phyloP scores from a whole-genome alignment of 1,140 invertebrate species.

The Alviniconcha marisindica region DNA sequence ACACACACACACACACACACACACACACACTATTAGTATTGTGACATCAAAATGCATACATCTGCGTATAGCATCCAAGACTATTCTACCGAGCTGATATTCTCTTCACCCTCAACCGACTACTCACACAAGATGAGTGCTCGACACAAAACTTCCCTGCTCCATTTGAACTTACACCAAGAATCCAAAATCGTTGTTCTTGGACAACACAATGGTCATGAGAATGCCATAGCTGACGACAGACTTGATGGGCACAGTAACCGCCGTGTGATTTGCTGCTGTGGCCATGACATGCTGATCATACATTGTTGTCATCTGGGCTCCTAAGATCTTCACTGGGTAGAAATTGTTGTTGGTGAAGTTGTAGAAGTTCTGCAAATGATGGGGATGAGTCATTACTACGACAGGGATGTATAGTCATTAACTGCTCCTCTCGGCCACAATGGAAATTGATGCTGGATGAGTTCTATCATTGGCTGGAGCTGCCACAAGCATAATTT shows the following conservation, averaged over 20 bases:
- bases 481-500: too few relatives aligned
- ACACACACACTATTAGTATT: not conserved
- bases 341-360: conserved; percentile 63
- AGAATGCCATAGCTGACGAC: conserved; percentile 31
- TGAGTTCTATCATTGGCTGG: too few relatives aligned
- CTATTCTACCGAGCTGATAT: too few relatives aligned
- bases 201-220: conserved; percentile 47
- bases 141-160: not conserved
- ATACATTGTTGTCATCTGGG: conserved; percentile 54
- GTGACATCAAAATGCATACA: too few relatives aligned
- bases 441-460: too few relatives aligned
- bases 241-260: conserved; percentile 45
- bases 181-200: conserved; percentile 48
- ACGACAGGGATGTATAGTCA: too few relatives aligned
- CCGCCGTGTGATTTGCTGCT: conserved; percentile 28
- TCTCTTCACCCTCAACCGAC: too few relatives aligned
- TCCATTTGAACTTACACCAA: conserved; percentile 50
- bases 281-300: conserved; percentile 50
- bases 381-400: too few relatives aligned
- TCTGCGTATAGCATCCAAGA: too few relatives aligned
- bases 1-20: not conserved
- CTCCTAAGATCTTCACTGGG: conserved; percentile 52
- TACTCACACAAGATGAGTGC: not conserved
- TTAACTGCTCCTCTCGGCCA: too few relatives aligned
- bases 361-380: conserved; percentile 58